A percentile compares a stretch with the other conserved stretches of the same genome.
These are phyloP conservation scores for Genyomyrus donnyi DNA, from an alignment of 2,113 vertebrate genomes.

Conservation along the genomic window DNA sequence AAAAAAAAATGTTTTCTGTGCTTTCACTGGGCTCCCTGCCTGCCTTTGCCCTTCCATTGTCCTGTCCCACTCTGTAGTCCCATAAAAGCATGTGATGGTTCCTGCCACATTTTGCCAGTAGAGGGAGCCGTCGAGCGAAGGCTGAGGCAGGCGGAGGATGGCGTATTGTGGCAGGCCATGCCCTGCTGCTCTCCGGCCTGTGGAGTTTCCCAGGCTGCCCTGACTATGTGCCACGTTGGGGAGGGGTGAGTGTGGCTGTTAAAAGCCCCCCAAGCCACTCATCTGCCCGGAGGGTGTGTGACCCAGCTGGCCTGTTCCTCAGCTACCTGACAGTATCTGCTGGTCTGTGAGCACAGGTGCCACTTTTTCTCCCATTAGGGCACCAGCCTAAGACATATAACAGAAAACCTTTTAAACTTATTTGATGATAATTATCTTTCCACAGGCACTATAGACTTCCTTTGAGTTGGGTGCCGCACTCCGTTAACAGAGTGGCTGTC, in stretches of 20 bases:
- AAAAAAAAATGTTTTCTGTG: background rate
- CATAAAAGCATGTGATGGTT: background rate
- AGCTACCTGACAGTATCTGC: background rate
- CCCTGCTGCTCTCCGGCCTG: background rate
- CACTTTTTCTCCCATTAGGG: background rate
- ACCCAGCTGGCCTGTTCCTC: background rate
- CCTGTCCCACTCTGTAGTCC: background rate
- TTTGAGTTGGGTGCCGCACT: background rate
- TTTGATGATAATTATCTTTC: background rate
- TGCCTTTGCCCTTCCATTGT: background rate
- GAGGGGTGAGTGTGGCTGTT: background rate
- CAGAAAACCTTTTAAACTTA: background rate
- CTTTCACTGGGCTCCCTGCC: background rate
- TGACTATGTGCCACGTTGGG: background rate
- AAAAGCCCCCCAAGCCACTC: background rate
- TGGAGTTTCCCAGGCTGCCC: background rate
- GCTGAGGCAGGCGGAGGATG: background rate
- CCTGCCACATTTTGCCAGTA: background rate
- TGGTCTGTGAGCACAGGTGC: background rate
- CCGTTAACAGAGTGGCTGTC: background rate
- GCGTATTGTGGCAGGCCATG: background rate
- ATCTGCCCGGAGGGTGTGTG: background rate
- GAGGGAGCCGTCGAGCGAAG: background rate
- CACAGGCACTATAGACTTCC: background rate
- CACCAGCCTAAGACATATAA: background rate